Base-by-base conservation (phyloP, 2,888 invertebrate species). In the Cephus sareptanus region DNA sequence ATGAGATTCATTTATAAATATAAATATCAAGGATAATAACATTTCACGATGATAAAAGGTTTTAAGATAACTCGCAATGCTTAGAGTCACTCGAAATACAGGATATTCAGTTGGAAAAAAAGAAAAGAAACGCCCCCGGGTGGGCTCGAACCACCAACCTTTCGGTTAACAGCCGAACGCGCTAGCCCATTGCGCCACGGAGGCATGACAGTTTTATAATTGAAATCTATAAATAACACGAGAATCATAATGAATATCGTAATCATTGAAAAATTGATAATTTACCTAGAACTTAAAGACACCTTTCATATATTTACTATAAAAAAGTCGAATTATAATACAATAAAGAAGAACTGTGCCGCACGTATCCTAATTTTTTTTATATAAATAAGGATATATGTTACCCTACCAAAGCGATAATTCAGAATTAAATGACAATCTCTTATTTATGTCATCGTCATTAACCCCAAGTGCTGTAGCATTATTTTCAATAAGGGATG, bases 131-230 rank as follows among this genome's bases (percentile, higher is more conserved):
- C 71, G 71, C 71, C 71, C 96, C 96, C 96, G 96, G 97, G 97
- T 97, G 97, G 97, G 95, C 96, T 97, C 95, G 97, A 97, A 97
- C 97, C 97, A 97, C 97, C 97, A 97, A 97, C 97, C 97, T 97
- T 97, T 97, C 97, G 97, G 97, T 97, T 97, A 97, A 97, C 97
- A 97, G 97, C 97, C 97, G 97, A 97, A 97, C 97, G 97, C 97
- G 97, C 97, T 97, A 97, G 94, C 97, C 97, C 91, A 96, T 97
- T 97, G 97, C 97, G 97, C 97, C 97, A 97, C 97, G 96, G 95
- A 96, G 71, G 71, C 71, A 71, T 33, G 31, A 2, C 23, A 2
- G 0, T 23, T 0, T 9, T 23, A 9, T 2, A 2, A 9, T 56
- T 2, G 0, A 56, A 56, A 23, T 23, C 23, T 23, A 23, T 1